These are phyloP conservation scores for Dryococelus australis DNA, from an alignment of 2,888 invertebrate species.

Conservation along the genomic window DNA sequence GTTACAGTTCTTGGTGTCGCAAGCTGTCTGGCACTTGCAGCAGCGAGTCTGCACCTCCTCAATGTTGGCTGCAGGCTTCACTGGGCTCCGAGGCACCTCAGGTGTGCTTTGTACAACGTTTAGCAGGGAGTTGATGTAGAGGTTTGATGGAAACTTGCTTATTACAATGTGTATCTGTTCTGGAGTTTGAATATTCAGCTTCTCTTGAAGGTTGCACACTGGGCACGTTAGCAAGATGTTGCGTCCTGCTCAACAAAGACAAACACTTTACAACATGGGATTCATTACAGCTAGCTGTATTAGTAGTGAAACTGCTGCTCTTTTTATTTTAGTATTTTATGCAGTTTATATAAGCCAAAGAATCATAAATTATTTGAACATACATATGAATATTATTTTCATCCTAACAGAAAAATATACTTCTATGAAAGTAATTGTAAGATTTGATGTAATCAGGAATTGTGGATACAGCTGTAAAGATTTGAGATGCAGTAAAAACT, in stretches of 20 bases:
- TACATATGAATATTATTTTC: too few species aligned
- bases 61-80: conserved; percentile 29
- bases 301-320: too few species aligned
- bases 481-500: too few species aligned
- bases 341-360: too few species aligned
- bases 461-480: too few species aligned
- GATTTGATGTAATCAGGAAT: too few species aligned
- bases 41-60: conserved; percentile 50
- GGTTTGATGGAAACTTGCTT: neutral
- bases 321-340: too few species aligned
- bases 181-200: conserved; percentile 11
- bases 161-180: neutral
- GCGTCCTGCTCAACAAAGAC: neutral
- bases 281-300: neutral
- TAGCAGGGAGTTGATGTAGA: conserved; percentile 20
- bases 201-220: conserved; percentile 64
- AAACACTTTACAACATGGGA: neutral
- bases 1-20: conserved; percentile 58
- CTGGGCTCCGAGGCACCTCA: neutral
- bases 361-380: too few species aligned
- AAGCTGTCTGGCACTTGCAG: conserved; percentile 56
- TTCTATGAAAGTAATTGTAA: too few species aligned
- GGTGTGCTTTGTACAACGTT: neutral
- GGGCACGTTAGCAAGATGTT: conserved; percentile 61
- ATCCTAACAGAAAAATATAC: too few species aligned